Conservation (phyloP, 2,113 vertebrate genomes). For the Pseudorasbora parva region DNA sequence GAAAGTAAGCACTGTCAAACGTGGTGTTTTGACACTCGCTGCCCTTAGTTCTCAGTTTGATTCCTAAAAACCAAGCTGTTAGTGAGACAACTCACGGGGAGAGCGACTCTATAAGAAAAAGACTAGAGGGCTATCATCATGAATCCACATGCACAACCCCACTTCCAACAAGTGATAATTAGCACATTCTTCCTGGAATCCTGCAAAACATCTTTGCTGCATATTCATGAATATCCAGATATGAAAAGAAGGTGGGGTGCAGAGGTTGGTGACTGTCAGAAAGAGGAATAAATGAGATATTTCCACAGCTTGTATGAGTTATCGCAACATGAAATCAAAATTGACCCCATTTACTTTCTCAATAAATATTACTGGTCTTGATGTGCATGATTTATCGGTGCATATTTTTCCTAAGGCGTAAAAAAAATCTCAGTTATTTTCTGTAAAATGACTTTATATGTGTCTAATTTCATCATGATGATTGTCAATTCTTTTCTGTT, state of each 20-base stretch:
- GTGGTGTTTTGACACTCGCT: constrained; percentile 22
- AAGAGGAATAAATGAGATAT: neutral
- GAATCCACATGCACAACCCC: neutral
- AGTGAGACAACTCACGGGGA: neutral
- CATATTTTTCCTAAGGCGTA: neutral
- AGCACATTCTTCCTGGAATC: constrained; percentile 3
- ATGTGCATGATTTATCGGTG: neutral
- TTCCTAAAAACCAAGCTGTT: constrained; percentile 1
- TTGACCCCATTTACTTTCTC: neutral
- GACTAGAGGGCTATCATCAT: neutral
- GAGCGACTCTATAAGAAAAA: neutral
- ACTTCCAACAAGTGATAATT: constrained; percentile 22
- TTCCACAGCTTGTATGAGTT: neutral
- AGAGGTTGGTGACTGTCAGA: neutral
- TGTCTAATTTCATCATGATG: neutral
- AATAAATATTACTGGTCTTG: neutral
- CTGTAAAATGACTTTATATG: neutral
- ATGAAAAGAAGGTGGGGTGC: neutral
- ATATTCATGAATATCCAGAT: neutral
- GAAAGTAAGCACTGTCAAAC: neutral
- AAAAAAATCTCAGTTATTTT: too few relatives aligned
- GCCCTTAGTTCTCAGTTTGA: constrained; percentile 24
- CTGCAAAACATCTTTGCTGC: neutral
- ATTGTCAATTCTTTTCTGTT: too few relatives aligned
- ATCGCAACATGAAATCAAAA: neutral